phyloP scores from a whole-genome alignment of 2,888 invertebrate genomes.

The Belgica antarctica region DNA sequence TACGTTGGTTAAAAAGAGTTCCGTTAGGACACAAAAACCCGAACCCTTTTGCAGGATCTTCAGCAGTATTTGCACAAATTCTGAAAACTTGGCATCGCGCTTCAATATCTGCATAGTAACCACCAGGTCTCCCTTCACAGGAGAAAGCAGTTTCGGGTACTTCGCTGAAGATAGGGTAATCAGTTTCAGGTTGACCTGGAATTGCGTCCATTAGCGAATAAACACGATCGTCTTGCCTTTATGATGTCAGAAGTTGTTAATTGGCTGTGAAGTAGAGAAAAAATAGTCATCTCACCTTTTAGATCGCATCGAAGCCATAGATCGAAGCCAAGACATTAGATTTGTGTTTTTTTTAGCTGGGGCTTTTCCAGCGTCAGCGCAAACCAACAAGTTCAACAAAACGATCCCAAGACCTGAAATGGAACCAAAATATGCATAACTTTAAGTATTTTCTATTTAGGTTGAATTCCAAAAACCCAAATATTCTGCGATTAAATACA shows the following conservation, averaged over 20 bases:
- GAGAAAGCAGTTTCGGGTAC: constrained; percentile 74
- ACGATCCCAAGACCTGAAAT: constrained; percentile 27
- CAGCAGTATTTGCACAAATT: constrained; percentile 31
- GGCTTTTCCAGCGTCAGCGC: background rate
- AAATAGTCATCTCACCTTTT: constrained; percentile 36
- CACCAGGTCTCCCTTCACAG: constrained; percentile 58
- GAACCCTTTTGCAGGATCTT: constrained; percentile 61
- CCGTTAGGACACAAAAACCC: constrained; percentile 77
- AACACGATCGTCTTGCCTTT: constrained; percentile 15
- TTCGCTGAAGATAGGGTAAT: constrained; percentile 71
- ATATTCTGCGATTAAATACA: too few relatives aligned
- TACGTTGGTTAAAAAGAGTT: constrained; percentile 50
- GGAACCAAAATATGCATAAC: too few relatives aligned
- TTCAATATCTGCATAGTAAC: constrained; percentile 42
- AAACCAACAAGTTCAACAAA: background rate
- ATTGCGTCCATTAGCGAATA: constrained; percentile 54
- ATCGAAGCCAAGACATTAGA: constrained; percentile 34
- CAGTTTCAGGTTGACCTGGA: constrained; percentile 73
- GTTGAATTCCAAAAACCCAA: too few relatives aligned
- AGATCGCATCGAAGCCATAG: constrained; percentile 36
- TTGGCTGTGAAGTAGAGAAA: too few relatives aligned
- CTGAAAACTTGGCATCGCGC: constrained; percentile 39
- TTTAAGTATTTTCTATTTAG: too few relatives aligned
- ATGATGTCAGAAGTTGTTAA: too few relatives aligned
- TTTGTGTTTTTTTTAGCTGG: constrained; percentile 19